Conservation (phyloP, 2,888 invertebrate genomes). For the Camponotus fellah region DNA sequence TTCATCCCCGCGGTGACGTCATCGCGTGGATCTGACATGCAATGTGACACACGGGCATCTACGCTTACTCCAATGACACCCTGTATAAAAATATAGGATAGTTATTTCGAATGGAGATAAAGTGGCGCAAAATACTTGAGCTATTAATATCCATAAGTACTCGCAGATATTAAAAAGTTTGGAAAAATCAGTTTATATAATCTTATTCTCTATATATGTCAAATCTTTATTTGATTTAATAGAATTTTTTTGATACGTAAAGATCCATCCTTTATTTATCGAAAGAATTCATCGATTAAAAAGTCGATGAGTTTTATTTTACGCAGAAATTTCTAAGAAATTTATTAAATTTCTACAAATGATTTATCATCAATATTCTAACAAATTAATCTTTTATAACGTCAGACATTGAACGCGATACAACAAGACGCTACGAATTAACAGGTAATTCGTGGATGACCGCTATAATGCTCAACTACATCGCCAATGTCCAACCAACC, state of each 20-base stretch:
- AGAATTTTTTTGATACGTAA: background rate
- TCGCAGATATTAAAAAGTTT: background rate
- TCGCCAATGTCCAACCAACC: conserved; percentile 30
- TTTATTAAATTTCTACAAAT: background rate
- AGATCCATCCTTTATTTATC: background rate
- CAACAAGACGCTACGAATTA: conserved; percentile 14
- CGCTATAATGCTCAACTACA: conserved; percentile 28
- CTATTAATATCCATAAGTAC: background rate
- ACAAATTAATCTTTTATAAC: conserved; percentile 8
- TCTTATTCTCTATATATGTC: background rate
- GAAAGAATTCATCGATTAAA: background rate
- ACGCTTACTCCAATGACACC: background rate
- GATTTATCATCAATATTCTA: background rate
- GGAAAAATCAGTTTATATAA: background rate
- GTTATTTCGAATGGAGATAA: background rate
- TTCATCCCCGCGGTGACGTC: conserved; percentile 57
- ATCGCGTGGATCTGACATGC: conserved; percentile 42
- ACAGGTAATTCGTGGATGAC: conserved; percentile 30
- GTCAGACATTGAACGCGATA: conserved; percentile 14
- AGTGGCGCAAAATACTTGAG: background rate
- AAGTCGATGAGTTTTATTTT: background rate
- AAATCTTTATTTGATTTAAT: background rate
- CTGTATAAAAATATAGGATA: background rate
- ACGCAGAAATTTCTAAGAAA: background rate
- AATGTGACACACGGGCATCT: conserved; percentile 13